Evolutionary conservation across 2,888 invertebrate species (phyloP).

Genomic region (Clunio marinus): DNA sequence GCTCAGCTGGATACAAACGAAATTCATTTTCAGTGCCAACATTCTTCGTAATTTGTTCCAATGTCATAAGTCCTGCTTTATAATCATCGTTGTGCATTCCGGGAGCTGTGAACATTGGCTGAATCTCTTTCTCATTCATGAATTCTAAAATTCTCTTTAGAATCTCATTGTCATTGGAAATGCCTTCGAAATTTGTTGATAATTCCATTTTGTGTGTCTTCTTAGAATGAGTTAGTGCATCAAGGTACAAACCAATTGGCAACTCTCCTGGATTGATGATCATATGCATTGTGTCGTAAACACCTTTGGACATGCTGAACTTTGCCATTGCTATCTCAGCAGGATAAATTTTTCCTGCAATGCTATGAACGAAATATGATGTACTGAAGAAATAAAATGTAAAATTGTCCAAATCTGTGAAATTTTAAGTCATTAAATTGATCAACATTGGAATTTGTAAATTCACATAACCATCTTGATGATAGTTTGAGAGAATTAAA

Average conservation of each 20-base stretch:
- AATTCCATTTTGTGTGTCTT: neutral
- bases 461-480: no score
- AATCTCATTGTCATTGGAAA: neutral
- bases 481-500: no score
- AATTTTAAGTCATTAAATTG: no score
- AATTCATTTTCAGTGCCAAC: no score
- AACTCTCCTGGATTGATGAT: neutral
- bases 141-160: neutral
- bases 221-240: neutral
- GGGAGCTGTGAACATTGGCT: no score
- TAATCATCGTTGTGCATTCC: no score
- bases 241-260: neutral
- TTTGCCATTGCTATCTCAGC: neutral
- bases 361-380: neutral
- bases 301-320: neutral
- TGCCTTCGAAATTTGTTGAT: neutral
- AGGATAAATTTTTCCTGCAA: neutral
- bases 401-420: neutral
- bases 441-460: no score
- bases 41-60: no score
- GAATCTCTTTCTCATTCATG: no score
- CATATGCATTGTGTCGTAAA: neutral
- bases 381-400: neutral
- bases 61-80: no score
- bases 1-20: no score